Evolutionary conservation across 1,140 invertebrate genomes (phyloP).

Genomic region (Atta colombica): DNA sequence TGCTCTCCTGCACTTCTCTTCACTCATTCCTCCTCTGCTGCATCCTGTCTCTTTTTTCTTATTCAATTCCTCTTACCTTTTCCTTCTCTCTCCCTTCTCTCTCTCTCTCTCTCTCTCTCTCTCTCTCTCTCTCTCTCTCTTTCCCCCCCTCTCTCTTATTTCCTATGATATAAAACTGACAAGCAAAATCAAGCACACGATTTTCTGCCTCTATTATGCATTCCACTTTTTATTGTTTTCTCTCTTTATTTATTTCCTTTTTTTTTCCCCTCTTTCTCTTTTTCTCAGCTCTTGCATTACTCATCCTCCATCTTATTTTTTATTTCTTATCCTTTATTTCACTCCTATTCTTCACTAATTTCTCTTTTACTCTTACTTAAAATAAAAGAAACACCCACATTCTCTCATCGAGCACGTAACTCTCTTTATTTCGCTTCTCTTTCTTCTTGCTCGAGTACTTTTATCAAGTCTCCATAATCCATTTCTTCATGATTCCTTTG

Average conservation of each 20-base stretch:
- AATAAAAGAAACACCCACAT: slow-evolving; percentile 36
- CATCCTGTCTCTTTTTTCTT: neutral
- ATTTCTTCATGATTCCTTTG: neutral
- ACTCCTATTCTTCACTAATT: slow-evolving; percentile 28
- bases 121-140: neutral
- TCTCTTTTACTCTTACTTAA: neutral
- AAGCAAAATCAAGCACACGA: neutral
- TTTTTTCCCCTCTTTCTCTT: neutral
- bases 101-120: slow-evolving; percentile 17
- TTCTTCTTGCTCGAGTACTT: neutral
- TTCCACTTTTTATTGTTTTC: neutral
- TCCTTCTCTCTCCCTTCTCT: neutral
- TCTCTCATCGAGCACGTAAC: slow-evolving; percentile 24
- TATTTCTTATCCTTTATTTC: slow-evolving; percentile 38
- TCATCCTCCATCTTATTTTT: slow-evolving; percentile 22
- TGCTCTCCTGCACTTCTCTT: neutral
- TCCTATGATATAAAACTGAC: slow-evolving; percentile 53
- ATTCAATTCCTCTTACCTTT: neutral
- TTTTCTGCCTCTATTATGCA: slow-evolving; percentile 15
- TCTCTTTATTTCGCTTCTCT: slow-evolving; percentile 12
- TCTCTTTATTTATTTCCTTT: slow-evolving; percentile 19
- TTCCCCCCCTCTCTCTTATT: slow-evolving; percentile 19
- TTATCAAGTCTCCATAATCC: neutral
- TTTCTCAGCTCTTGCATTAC: slow-evolving; percentile 13
- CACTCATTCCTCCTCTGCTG: neutral